These are phyloP conservation scores for Mantis religiosa DNA, from an alignment of 2,888 invertebrate species.

Conservation along the genomic window DNA sequence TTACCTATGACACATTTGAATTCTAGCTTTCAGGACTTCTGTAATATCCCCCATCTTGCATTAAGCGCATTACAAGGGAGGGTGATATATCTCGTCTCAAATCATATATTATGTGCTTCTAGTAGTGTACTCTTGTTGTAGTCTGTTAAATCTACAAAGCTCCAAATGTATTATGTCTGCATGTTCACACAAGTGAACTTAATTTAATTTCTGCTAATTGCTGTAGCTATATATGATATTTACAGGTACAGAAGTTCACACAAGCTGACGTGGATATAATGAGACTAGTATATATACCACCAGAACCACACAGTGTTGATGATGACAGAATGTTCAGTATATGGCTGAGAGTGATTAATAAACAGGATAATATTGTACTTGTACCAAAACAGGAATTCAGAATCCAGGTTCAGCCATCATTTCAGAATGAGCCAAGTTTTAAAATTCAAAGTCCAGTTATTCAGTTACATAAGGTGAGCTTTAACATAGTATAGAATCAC, in stretches of 20 bases:
- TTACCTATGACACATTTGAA: too few species aligned
- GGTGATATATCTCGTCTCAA: too few species aligned
- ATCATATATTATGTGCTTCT: too few species aligned
- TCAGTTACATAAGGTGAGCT: neutral
- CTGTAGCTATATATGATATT: neutral
- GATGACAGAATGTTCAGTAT: neutral
- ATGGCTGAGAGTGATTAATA: neutral
- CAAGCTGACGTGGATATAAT: conserved; percentile 3
- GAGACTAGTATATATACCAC: neutral
- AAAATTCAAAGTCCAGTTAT: neutral
- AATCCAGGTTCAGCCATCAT: neutral
- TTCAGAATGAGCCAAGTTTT: neutral
- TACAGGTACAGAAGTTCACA: neutral
- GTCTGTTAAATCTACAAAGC: too few species aligned
- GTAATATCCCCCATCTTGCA: too few species aligned
- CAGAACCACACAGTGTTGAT: neutral
- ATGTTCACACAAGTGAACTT: too few species aligned
- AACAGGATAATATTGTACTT: neutral
- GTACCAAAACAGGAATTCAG: neutral
- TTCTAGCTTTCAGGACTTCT: too few species aligned
- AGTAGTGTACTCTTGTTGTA: too few species aligned
- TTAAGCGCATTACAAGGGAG: too few species aligned
- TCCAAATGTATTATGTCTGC: too few species aligned
- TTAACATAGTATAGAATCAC: neutral
- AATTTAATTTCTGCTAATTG: too few species aligned